Evolutionary conservation across 2,113 vertebrate genomes (phyloP).

Genomic region (Carassius carassius): DNA sequence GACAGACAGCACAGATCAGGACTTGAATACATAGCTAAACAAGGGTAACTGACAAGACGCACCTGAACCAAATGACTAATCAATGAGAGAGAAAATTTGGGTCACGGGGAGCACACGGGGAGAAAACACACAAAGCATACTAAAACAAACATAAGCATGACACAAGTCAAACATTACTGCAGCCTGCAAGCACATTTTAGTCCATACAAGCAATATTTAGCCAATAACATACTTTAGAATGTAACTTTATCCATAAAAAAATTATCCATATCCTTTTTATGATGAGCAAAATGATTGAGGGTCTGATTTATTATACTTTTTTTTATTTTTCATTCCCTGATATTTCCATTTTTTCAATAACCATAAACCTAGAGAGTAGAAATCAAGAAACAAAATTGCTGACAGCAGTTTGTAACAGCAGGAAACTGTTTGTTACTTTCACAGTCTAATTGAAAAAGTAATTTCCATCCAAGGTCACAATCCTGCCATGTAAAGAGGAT

Average conservation of each 20-base stretch:
- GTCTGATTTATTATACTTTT: not conserved
- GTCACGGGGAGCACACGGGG: too few relatives aligned
- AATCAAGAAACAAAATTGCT: not conserved
- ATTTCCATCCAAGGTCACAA: conserved; percentile 10
- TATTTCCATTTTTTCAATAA: not conserved
- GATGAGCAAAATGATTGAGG: not conserved
- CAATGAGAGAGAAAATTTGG: too few relatives aligned
- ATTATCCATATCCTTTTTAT: too few relatives aligned
- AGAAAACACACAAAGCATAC: too few relatives aligned
- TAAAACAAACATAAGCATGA: too few relatives aligned
- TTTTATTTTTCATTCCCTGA: not conserved
- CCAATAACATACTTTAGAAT: not conserved
- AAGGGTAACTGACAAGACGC: too few relatives aligned
- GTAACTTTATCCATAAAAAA: not conserved
- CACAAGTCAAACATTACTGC: not conserved
- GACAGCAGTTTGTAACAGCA: not conserved
- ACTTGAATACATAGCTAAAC: too few relatives aligned
- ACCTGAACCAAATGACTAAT: too few relatives aligned
- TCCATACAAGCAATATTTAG: not conserved
- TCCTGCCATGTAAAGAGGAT: conserved; percentile 29
- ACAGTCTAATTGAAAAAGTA: not conserved
- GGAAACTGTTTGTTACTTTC: not conserved
- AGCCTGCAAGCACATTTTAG: not conserved
- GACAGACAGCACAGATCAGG: too few relatives aligned
- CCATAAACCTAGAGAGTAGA: not conserved